Evolutionary conservation across 2,888 invertebrate genomes (phyloP).

Genomic region (Himalopsyche japonica): DNA sequence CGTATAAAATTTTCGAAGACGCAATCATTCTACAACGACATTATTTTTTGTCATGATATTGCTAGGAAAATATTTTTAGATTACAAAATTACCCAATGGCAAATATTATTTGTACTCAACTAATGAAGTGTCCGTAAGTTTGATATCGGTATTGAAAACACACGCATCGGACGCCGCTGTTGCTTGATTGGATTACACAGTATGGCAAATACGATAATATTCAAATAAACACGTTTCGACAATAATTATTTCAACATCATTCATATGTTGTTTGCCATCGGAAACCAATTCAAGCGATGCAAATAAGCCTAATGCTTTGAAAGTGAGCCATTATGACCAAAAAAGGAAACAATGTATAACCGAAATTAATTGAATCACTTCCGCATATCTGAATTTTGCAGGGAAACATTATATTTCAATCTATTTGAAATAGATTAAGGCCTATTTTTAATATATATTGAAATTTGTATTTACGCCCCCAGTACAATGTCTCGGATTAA

Average conservation of each 20-base stretch:
- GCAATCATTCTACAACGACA: no score
- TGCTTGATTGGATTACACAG: neutral
- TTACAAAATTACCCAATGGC: neutral
- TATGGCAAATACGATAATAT: neutral
- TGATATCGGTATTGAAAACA: neutral
- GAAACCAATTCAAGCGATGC: neutral
- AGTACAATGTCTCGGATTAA: no score
- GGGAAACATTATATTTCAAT: neutral
- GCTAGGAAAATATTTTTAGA: no score
- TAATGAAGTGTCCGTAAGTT: neutral
- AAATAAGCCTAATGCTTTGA: neutral
- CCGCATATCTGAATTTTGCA: neutral
- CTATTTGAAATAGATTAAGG: no score
- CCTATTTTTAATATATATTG: no score
- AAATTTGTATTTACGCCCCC: no score
- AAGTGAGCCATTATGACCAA: neutral
- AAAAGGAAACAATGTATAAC: neutral
- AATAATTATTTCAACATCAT: neutral
- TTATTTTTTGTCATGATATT: no score
- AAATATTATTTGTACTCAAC: neutral
- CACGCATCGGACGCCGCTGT: neutral
- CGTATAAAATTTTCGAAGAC: no score
- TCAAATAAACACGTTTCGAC: neutral
- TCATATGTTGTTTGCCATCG: neutral
- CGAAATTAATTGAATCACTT: neutral